Percentiles rank a stretch among this genome's conserved stretches.
phyloP scores from a whole-genome alignment of 2,888 invertebrate genomes.

The Thymelicus acteon region DNA sequence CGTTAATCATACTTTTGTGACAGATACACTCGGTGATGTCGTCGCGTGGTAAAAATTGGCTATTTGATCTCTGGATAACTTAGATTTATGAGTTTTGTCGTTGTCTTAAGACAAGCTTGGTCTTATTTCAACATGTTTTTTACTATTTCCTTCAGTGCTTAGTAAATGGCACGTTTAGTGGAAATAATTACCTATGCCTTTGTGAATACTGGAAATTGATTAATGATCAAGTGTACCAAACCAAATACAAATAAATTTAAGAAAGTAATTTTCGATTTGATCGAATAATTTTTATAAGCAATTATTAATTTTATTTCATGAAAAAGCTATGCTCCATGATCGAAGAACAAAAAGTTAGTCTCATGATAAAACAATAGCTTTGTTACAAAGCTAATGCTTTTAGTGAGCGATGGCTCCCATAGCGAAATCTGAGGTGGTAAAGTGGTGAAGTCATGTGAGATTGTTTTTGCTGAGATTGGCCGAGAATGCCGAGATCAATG shows the following conservation, averaged over 20 bases:
- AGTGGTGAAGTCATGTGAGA: slow-evolving; percentile 34
- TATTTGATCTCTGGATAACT: slow-evolving; percentile 44
- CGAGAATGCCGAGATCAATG: slow-evolving; percentile 63
- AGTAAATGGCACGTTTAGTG: neutral
- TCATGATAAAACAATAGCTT: slow-evolving; percentile 14
- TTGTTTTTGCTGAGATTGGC: slow-evolving; percentile 46
- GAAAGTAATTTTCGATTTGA: no score
- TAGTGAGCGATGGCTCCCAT: slow-evolving; percentile 6
- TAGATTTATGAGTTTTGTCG: slow-evolving; percentile 12
- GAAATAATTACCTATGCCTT: neutral
- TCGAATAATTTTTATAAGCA: no score
- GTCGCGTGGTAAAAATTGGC: slow-evolving; percentile 59
- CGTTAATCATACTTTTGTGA: slow-evolving; percentile 83
- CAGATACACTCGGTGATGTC: slow-evolving; percentile 74
- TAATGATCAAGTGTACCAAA: no score
- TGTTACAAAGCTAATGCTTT: slow-evolving; percentile 7
- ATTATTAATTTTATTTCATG: no score
- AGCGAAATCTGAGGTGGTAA: slow-evolving; percentile 3
- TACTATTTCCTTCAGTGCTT: neutral
- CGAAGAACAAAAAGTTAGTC: neutral
- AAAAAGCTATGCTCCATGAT: neutral
- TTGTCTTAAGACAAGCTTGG: neutral
- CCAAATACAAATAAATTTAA: no score
- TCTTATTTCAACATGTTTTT: neutral
- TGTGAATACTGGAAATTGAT: no score